phyloP scores from a whole-genome alignment of 2,797 vertebrate species.

The Todus mexicanus region DNA sequence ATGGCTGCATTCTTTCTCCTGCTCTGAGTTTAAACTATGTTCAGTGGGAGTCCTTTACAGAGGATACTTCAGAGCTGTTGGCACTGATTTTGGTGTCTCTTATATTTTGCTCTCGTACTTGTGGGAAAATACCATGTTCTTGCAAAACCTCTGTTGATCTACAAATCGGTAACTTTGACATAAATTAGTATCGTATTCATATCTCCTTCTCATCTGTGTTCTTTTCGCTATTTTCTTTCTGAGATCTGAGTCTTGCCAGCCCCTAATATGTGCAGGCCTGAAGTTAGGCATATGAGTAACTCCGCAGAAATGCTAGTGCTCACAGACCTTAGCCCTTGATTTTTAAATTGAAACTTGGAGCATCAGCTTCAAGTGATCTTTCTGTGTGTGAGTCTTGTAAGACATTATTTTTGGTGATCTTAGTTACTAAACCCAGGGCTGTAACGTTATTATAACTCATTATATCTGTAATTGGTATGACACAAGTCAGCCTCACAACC shows the following conservation, averaged over 20 bases:
- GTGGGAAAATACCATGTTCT: not conserved
- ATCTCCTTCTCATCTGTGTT: not conserved
- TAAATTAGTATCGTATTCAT: not conserved
- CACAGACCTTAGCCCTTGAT: not conserved
- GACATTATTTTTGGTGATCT: not conserved
- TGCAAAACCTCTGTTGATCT: not conserved
- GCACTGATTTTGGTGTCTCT: not conserved
- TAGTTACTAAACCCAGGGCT: not conserved
- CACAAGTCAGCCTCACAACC: not conserved
- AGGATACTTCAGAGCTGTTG: not conserved
- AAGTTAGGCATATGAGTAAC: not conserved
- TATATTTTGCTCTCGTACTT: not conserved
- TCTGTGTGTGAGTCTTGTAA: not conserved
- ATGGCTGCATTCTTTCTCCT: not conserved
- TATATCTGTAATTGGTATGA: not conserved
- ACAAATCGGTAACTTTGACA: not conserved
- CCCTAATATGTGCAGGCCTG: not conserved
- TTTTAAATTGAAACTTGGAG: not conserved
- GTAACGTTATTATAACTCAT: not conserved
- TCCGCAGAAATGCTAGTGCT: not conserved
- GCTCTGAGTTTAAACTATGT: slow-evolving; percentile 8
- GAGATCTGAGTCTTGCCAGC: not conserved
- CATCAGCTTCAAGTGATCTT: not conserved
- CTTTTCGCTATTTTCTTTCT: not conserved
- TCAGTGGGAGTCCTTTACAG: not conserved